These are phyloP conservation scores for Thaumetopoea pityocampa DNA, from an alignment of 1,140 invertebrate genomes.

Conservation along the genomic window DNA sequence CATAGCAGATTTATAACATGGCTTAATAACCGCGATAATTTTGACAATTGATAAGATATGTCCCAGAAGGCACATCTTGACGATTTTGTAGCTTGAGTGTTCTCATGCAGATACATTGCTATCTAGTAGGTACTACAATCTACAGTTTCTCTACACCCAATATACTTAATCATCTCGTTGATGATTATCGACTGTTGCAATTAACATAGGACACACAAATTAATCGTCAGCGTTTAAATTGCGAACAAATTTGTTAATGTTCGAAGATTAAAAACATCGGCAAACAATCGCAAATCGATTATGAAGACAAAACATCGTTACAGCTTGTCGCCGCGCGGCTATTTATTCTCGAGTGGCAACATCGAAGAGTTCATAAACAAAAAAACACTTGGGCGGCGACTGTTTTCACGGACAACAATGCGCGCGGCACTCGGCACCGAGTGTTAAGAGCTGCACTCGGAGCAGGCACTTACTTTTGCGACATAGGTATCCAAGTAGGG, in stretches of 20 bases:
- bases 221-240: conserved; percentile 16
- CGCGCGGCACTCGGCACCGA: conserved; percentile 33
- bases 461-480: conserved; percentile 70
- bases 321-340: conserved; percentile 67
- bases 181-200: too few relatives aligned
- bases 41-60: too few relatives aligned
- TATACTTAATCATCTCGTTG: too few relatives aligned
- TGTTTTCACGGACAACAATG: conserved; percentile 74
- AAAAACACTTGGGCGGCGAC: conserved; percentile 63
- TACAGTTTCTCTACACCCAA: too few relatives aligned
- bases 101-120: too few relatives aligned
- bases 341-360: conserved; percentile 73
- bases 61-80: too few relatives aligned
- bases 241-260: conserved; percentile 20
- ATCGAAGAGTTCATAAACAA: conserved; percentile 72
- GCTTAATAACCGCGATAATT: too few relatives aligned
- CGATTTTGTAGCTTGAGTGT: too few relatives aligned
- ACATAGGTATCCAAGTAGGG: conserved; percentile 64
- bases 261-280: conserved; percentile 33
- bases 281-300: conserved; percentile 52
- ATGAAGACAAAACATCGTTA: conserved; percentile 55
- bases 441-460: conserved; percentile 59
- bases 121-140: too few relatives aligned
- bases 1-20: too few relatives aligned
- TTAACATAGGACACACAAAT: too few relatives aligned